phyloP scores from a whole-genome alignment of 2,113 vertebrate genomes.

The Patagioenas fasciata region DNA sequence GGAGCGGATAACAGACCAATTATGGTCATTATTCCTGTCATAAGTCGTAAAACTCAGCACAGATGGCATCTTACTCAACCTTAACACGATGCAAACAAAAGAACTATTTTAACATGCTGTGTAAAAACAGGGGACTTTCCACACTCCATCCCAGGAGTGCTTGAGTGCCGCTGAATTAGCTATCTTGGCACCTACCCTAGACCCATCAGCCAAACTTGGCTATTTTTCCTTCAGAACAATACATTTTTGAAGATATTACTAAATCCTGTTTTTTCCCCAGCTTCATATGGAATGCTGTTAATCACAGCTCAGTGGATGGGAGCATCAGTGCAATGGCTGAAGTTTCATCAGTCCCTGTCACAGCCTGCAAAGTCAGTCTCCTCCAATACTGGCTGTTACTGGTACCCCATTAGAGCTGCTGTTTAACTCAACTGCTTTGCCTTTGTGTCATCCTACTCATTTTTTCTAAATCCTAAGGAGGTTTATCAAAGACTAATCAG shows the following conservation, averaged over 20 bases:
- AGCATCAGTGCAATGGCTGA: not conserved
- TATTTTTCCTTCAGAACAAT: slow-evolving; percentile 52
- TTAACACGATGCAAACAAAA: slow-evolving; percentile 45
- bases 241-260: slow-evolving; percentile 47
- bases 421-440: not conserved
- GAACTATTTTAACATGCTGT: slow-evolving; percentile 31
- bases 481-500: not conserved
- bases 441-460: not conserved
- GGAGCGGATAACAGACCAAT: not conserved
- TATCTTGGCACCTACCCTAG: slow-evolving; percentile 20
- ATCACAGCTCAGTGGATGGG: slow-evolving; percentile 1
- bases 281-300: slow-evolving; percentile 21
- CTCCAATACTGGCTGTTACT: not conserved
- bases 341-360: not conserved
- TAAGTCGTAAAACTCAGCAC: not conserved
- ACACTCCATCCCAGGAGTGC: slow-evolving; percentile 24
- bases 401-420: not conserved
- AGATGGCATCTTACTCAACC: slow-evolving; percentile 54
- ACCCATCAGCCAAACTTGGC: slow-evolving; percentile 18
- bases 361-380: not conserved
- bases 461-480: not conserved
- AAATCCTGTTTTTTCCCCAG: not conserved
- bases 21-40: slow-evolving; percentile 14
- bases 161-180: slow-evolving; percentile 10
- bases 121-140: slow-evolving; percentile 36